A percentile compares a stretch with the other conserved stretches of the same genome.
These are phyloP conservation scores for Myiopsitta monachus DNA, from an alignment of 2,113 vertebrate species.

Conservation along the genomic window DNA sequence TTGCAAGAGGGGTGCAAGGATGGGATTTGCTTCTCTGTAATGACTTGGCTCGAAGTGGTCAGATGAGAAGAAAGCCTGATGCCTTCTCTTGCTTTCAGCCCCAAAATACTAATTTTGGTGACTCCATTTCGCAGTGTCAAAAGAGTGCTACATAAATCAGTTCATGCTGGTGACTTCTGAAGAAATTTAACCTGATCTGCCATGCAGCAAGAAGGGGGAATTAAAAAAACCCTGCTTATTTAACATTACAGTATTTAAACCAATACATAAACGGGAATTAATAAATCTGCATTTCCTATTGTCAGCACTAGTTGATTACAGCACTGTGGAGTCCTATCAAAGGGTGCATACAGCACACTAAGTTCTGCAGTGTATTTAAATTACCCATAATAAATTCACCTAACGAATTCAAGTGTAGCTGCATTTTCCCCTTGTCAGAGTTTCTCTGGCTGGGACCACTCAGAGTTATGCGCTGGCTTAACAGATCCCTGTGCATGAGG, in stretches of 20 bases:
- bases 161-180: background rate
- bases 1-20: background rate
- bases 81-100: background rate
- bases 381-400: conserved; percentile 46
- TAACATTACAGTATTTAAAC: conserved; percentile 34
- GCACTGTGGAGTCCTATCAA: conserved; percentile 32
- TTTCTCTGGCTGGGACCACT: background rate
- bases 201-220: conserved; percentile 10
- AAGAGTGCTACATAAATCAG: background rate
- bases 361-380: conserved; percentile 43
- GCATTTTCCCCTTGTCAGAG: background rate
- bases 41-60: background rate
- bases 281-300: conserved; percentile 52
- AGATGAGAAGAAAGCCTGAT: background rate
- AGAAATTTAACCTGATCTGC: conserved; percentile 38
- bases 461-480: background rate
- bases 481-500: fast-evolving
- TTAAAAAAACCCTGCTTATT: conserved; percentile 30
- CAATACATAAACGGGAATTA: conserved; percentile 43
- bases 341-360: background rate
- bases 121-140: background rate
- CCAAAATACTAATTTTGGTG: background rate
- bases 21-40: background rate
- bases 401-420: conserved; percentile 27
- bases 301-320: conserved; percentile 44